Conservation (phyloP, 2,888 invertebrate genomes). For the Eulithis testata region DNA sequence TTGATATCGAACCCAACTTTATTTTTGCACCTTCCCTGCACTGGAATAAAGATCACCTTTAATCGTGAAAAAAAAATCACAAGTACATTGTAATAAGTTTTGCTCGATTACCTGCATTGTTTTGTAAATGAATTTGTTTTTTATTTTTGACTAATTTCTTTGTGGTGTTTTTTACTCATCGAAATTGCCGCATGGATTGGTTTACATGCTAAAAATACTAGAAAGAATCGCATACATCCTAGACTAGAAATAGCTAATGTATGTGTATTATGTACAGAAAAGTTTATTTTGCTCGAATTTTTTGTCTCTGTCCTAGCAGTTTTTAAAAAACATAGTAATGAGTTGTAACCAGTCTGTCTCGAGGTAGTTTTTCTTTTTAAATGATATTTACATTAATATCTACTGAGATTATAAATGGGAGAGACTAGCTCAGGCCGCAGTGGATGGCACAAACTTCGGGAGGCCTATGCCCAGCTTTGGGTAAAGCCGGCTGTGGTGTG, state of each 20-base stretch:
- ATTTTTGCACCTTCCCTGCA: neutral
- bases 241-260: constrained; percentile 10
- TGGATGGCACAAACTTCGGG: too few species aligned
- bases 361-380: neutral
- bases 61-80: neutral
- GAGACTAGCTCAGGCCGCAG: too few species aligned
- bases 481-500: too few species aligned
- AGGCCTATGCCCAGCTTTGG: too few species aligned
- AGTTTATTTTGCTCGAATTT: neutral
- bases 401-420: too few species aligned
- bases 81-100: constrained; percentile 16
- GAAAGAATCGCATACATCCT: neutral
- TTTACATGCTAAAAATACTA: neutral
- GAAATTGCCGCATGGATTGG: constrained; percentile 1
- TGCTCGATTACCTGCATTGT: constrained; percentile 21
- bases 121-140: constrained; percentile 26
- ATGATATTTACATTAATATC: too few species aligned
- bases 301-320: neutral
- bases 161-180: constrained; percentile 35
- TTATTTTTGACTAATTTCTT: constrained; percentile 53
- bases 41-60: constrained; percentile 3
- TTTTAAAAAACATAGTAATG: neutral
- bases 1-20: neutral
- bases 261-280: neutral
- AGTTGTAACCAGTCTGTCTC: neutral